Percentiles rank a stretch among this genome's conserved stretches.
These are phyloP conservation scores for Proteles cristata DNA, from an alignment of 2,113 vertebrate genomes.

Conservation along the genomic window DNA sequence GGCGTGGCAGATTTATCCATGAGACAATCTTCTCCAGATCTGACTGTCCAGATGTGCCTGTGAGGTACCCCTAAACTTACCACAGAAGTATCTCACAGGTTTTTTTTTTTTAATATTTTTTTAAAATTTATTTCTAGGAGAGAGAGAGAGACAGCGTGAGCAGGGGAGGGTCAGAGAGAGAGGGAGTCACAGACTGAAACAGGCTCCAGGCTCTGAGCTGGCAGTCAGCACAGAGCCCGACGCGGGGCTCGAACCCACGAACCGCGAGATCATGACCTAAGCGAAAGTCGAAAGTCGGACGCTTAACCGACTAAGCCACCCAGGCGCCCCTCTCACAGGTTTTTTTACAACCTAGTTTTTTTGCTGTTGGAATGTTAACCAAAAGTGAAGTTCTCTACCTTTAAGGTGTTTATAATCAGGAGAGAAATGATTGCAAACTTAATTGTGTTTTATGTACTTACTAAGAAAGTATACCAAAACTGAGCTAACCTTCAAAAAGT, in stretches of 20 bases:
- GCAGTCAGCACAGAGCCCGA: too few relatives aligned
- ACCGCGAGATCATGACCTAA: too few relatives aligned
- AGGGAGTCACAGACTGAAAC: too few relatives aligned
- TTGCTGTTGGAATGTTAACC: background rate
- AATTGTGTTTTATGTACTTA: background rate
- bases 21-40: background rate
- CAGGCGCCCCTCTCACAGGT: too few relatives aligned
- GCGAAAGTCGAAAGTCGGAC: too few relatives aligned
- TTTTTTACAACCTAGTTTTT: conserved; percentile 27
- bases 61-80: background rate
- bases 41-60: background rate
- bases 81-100: background rate
- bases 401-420: conserved; percentile 4
- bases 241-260: too few relatives aligned
- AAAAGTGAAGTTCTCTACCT: background rate
- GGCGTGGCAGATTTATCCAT: background rate
- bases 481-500: background rate
- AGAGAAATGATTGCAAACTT: conserved; percentile 31
- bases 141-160: too few relatives aligned
- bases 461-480: background rate
- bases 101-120: too few relatives aligned
- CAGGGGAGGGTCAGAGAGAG: too few relatives aligned
- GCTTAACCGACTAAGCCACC: too few relatives aligned
- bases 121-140: too few relatives aligned
- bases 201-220: too few relatives aligned